Evolutionary conservation across 1,140 invertebrate genomes (phyloP).

Genomic region (Stenopsyche tienmushanensis): DNA sequence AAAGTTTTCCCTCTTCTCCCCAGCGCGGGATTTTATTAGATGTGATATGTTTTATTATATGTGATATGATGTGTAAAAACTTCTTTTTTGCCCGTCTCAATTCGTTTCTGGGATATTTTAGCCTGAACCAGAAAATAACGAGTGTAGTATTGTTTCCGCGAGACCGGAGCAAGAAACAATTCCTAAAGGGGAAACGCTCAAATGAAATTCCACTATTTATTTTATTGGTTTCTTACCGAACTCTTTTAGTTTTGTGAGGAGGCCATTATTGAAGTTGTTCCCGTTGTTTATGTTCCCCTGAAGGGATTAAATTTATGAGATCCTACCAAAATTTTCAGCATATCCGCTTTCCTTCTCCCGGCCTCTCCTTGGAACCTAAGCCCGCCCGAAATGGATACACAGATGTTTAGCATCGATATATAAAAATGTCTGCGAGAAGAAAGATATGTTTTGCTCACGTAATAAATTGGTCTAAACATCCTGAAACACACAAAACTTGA

Average conservation of each 20-base stretch:
- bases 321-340: constrained; percentile 20
- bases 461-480: too few species aligned
- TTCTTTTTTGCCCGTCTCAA: neutral
- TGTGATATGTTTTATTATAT: too few species aligned
- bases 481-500: too few species aligned
- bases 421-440: too few species aligned
- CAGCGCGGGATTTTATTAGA: too few species aligned
- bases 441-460: too few species aligned
- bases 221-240: constrained; percentile 28
- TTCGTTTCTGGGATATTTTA: too few species aligned
- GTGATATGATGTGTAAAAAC: neutral
- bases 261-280: constrained; percentile 25
- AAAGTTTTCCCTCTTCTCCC: too few species aligned
- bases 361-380: too few species aligned
- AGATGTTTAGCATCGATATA: too few species aligned
- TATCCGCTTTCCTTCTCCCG: neutral
- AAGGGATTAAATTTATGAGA: constrained; percentile 30
- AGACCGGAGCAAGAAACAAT: constrained; percentile 3
- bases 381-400: too few species aligned
- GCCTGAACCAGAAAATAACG: too few species aligned
- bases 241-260: constrained; percentile 19
- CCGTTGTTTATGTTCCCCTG: constrained; percentile 19
- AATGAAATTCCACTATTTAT: constrained; percentile 29
- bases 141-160: neutral
- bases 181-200: constrained; percentile 5